Percentiles rank a stretch among this genome's conserved stretches.
phyloP scores from a whole-genome alignment of 1,140 invertebrate genomes.

The Plectus sambesii region DNA sequence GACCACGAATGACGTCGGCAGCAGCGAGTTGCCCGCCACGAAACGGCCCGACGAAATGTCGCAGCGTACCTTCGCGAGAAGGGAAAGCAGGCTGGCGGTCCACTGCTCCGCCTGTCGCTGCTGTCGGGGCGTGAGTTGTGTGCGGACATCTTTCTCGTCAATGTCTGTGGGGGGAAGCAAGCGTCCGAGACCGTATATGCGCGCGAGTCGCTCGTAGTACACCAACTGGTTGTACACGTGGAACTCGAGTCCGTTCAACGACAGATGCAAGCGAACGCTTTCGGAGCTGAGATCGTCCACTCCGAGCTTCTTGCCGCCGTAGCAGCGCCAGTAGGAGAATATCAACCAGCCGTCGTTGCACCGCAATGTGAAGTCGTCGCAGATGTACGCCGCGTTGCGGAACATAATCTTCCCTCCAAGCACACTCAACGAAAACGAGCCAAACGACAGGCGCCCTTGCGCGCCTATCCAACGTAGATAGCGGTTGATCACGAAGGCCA shows the following conservation, averaged over 20 bases:
- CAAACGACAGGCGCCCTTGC: conserved; percentile 46
- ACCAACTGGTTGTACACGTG: conserved; percentile 88
- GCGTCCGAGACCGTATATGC: conserved; percentile 70
- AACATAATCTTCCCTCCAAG: conserved; percentile 98
- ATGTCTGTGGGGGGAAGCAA: too few species aligned
- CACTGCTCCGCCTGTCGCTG: conserved; percentile 27
- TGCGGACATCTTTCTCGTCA: too few species aligned
- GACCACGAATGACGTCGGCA: conserved; percentile 81
- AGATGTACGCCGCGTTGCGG: conserved; percentile 82
- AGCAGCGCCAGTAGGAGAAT: conserved; percentile 38
- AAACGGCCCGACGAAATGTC: conserved; percentile 77
- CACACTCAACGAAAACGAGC: conserved; percentile 82
- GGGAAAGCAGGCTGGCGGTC: conserved; percentile 70
- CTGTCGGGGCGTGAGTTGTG: conserved; percentile 48
- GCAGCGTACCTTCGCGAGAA: conserved; percentile 90
- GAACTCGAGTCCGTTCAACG: conserved; percentile 87
- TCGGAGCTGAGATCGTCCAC: conserved; percentile 75
- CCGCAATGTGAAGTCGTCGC: conserved; percentile 79
- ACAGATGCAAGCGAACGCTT: conserved; percentile 78
- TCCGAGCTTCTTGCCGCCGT: conserved; percentile 17
- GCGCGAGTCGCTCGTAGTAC: conserved; percentile 74
- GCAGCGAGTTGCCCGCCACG: conserved; percentile 87
- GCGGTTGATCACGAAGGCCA: conserved; percentile 20
- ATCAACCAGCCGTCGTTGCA: conserved; percentile 78
- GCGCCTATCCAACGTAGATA: conserved; percentile 14